Percentiles rank a stretch among this genome's conserved stretches.
phyloP scores from a whole-genome alignment of 2,113 vertebrate genomes.

The Elaphurus davidianus region DNA sequence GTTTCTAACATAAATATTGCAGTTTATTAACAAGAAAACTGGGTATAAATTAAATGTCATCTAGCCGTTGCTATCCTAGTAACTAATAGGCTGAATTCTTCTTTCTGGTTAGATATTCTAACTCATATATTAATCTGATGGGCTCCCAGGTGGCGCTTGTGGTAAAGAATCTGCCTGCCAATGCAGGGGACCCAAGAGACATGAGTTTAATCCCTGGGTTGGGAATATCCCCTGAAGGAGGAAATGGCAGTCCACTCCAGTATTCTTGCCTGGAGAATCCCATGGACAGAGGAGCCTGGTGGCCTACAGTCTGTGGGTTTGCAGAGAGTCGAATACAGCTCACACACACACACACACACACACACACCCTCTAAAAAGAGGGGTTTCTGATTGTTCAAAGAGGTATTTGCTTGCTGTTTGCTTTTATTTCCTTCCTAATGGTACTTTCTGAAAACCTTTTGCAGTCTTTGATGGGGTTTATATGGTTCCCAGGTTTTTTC shows the following conservation, averaged over 20 bases:
- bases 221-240: neutral
- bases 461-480: neutral
- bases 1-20: neutral
- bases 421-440: neutral
- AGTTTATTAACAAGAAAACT: neutral
- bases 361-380: neutral
- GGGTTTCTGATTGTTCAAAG: neutral
- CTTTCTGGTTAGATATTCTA: neutral
- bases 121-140: neutral
- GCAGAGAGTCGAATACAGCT: accelerated
- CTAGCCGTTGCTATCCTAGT: neutral
- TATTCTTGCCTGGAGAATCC: neutral
- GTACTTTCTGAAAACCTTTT: neutral
- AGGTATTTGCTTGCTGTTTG: neutral
- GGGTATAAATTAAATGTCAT: neutral
- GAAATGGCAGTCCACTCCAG: neutral
- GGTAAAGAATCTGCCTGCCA: neutral
- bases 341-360: too few relatives aligned
- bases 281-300: neutral
- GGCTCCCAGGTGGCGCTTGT: neutral
- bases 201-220: neutral
- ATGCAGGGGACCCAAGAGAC: neutral
- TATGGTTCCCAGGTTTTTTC: neutral
- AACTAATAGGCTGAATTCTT: neutral
- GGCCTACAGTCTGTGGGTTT: neutral